Evolutionary conservation across 2,888 invertebrate genomes (phyloP).

Genomic region (Stegana nigrithorax): DNA sequence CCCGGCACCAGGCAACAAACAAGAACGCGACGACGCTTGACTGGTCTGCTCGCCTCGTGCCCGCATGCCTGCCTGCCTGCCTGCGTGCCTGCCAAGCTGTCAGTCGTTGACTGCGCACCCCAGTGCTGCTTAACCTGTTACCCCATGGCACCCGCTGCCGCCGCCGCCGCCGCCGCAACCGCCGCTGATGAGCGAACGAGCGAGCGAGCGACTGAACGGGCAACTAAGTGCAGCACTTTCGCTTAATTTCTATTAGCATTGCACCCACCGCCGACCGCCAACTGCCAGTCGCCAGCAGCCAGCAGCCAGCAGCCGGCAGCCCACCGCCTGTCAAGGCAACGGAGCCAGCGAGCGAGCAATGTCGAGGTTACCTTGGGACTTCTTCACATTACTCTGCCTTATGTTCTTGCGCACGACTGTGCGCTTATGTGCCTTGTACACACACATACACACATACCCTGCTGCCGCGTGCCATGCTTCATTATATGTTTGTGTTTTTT

Average conservation of each 20-base stretch:
- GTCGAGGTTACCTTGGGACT: conserved; percentile 2
- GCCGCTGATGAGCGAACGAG: not conserved
- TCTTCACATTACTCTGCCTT: too few relatives aligned
- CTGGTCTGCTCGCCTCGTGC: not conserved
- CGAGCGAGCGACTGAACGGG: too few relatives aligned
- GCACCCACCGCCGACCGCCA: conserved; percentile 29
- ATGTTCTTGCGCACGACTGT: too few relatives aligned
- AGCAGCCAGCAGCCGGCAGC: conserved; percentile 30
- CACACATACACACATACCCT: not conserved
- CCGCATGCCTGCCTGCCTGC: not conserved
- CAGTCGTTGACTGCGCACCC: not conserved
- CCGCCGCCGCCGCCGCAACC: not conserved
- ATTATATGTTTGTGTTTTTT: not conserved
- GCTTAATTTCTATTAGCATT: conserved; percentile 60
- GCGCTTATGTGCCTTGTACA: not conserved
- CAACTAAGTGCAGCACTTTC: conserved; percentile 48
- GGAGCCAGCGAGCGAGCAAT: not conserved
- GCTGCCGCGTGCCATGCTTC: not conserved
- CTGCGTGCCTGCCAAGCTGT: not conserved
- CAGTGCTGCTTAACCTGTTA: conserved; percentile 14
- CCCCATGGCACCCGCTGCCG: conserved; percentile 41
- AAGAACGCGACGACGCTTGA: too few relatives aligned
- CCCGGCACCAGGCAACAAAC: too few relatives aligned
- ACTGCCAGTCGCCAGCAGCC: conserved; percentile 46
- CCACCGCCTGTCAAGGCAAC: not conserved